Conservation (phyloP, 2,113 vertebrate species). For the Saccopteryx leptura region DNA sequence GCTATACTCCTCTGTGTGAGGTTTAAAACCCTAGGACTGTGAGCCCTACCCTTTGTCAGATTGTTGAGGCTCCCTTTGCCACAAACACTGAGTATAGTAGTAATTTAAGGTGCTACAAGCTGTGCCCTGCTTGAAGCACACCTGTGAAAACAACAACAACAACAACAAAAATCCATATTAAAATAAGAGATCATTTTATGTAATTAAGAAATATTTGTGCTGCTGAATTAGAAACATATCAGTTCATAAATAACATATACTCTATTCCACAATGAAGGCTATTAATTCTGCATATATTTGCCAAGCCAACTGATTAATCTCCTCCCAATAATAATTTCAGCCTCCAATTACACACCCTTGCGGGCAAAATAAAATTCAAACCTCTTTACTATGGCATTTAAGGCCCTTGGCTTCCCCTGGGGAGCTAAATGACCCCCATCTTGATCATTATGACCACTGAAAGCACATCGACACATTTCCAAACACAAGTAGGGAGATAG, state of each 20-base stretch:
- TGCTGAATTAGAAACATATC: neutral
- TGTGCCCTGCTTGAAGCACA: neutral
- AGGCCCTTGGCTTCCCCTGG: neutral
- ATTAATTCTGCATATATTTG: neutral
- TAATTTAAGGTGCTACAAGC: slow-evolving; percentile 19
- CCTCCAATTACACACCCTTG: neutral
- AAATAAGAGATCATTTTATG: slow-evolving; percentile 48
- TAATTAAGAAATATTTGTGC: slow-evolving; percentile 52
- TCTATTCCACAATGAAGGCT: neutral
- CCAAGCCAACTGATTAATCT: neutral
- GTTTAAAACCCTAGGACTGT: neutral
- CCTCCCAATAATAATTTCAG: neutral
- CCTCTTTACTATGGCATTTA: neutral
- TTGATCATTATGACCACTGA: neutral
- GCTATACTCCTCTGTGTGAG: neutral
- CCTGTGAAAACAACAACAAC: slow-evolving; percentile 28
- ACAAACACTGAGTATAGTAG: neutral
- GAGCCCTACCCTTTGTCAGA: neutral
- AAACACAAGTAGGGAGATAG: neutral
- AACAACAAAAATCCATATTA: slow-evolving; percentile 56
- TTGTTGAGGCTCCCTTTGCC: neutral
- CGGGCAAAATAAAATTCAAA: slow-evolving; percentile 17
- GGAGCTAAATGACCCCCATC: neutral
- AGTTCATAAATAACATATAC: neutral
- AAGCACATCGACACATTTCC: neutral